Conservation (phyloP, 1,140 invertebrate species). For the Trichogramma pretiosum region DNA sequence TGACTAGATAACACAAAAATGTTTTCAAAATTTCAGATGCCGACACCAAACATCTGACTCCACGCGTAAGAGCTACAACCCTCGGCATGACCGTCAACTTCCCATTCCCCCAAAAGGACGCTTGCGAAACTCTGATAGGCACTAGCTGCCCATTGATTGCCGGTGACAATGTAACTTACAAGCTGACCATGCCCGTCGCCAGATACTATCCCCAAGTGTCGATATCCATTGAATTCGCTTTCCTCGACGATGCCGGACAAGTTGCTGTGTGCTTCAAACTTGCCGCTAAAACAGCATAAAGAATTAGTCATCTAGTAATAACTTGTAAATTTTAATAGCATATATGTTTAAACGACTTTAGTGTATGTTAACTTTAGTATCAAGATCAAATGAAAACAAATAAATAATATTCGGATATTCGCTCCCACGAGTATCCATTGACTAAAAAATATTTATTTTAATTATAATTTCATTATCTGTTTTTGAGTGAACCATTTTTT, state of each 20-base stretch:
- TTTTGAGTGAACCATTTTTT: too few relatives aligned
- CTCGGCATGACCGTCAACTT: constrained; percentile 9
- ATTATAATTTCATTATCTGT: too few relatives aligned
- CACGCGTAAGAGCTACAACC: constrained; percentile 18
- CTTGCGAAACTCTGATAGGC: constrained; percentile 23
- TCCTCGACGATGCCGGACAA: constrained; percentile 16
- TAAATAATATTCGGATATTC: neutral
- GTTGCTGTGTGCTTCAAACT: constrained; percentile 25
- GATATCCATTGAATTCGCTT: constrained; percentile 21
- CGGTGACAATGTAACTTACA: constrained; percentile 28
- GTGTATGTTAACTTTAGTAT: too few relatives aligned
- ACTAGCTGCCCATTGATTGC: constrained; percentile 28
- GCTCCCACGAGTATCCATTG: neutral
- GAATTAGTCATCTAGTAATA: too few relatives aligned
- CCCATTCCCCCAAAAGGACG: constrained; percentile 24
- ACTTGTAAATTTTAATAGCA: too few relatives aligned
- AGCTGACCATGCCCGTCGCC: constrained; percentile 26
- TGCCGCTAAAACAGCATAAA: constrained; percentile 18
- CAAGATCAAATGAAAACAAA: too few relatives aligned
- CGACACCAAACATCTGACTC: constrained; percentile 19
- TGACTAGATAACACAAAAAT: too few relatives aligned
- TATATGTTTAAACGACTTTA: too few relatives aligned
- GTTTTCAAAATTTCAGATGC: constrained; percentile 23
- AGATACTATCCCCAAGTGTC: constrained; percentile 20
- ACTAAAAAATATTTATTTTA: too few relatives aligned